Evolutionary conservation across 1,140 invertebrate species (phyloP), one percentile per base, ranked within the genome.

Genomic region (Drosophila punjabiensis): DNA sequence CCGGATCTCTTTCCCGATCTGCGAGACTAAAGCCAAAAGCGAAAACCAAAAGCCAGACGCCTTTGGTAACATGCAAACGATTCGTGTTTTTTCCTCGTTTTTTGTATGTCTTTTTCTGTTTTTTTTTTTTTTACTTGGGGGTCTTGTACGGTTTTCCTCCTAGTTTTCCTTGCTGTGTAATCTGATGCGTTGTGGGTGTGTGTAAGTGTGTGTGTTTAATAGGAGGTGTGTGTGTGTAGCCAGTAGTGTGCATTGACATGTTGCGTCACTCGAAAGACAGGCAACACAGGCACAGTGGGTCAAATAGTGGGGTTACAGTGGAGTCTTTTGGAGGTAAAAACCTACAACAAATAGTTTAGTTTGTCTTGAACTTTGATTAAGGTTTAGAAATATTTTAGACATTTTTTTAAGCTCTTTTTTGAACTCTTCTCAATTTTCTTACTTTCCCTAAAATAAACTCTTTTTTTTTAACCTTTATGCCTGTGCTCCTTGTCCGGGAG

Each of bases 41-140:
- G 39, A 62, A 68, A 62, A 73, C 68, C 70, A 73, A 74, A 74
- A 73, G 70, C 70, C 70, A 74, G 70, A 74, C 70, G 70, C 70
- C 70, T 62, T 62, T 50, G 48, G 55, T 62, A 53, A 53, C 55
- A 74, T 74, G 70, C 68, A 74, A 62, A 62, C 68, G 68, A 74
- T 43, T 53, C 70, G 70, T 74, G 70, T 74, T 52, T 61, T 60
- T n/a, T 14, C 37, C 39, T 13, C 55, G n/a, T 35, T 62, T 52
- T n/a, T 10, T 24, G 24, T 24, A 24, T 24, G 1, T 24, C 24
- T 18, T 14, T 20, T 39, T 48, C 13, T 73, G 48, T 53, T 30
- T 55, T 28, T 66, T 37, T 41, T 35, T 50, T 50, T 50, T 28
- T 30, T 30, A 20, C 24, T 59, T 60, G 30, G 35, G 67, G 67